Conservation (phyloP, 2,113 vertebrate genomes). For the Notarius quadriscutis region DNA sequence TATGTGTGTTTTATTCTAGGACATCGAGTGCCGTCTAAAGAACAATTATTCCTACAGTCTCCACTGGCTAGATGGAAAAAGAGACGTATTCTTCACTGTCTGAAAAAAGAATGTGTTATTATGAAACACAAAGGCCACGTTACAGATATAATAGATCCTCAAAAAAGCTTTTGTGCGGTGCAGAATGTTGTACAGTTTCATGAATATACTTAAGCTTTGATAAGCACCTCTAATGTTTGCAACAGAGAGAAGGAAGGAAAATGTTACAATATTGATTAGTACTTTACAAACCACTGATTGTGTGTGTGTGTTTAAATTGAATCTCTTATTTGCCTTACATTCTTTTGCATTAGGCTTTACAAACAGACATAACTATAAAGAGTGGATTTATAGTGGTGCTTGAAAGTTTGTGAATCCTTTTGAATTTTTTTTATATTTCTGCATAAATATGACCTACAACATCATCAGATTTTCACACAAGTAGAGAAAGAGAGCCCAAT, state of each 20-base stretch:
- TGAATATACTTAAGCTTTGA: slow-evolving; percentile 56
- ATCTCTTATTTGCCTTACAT: not conserved
- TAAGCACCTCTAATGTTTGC: slow-evolving; percentile 53
- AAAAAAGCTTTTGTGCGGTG: slow-evolving; percentile 53
- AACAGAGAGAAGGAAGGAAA: slow-evolving; percentile 34
- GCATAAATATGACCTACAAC: too few species aligned
- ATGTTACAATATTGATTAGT: slow-evolving; percentile 49
- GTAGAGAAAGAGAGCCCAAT: too few species aligned
- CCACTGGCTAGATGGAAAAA: slow-evolving; percentile 52
- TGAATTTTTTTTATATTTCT: too few species aligned
- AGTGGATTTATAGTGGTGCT: too few species aligned
- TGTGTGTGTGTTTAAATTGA: not conserved
- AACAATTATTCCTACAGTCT: slow-evolving; percentile 60
- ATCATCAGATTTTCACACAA: too few species aligned
- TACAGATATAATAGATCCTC: slow-evolving; percentile 61
- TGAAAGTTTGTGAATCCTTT: too few species aligned
- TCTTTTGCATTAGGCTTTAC: not conserved
- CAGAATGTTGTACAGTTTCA: slow-evolving; percentile 57
- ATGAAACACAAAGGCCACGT: slow-evolving; percentile 59
- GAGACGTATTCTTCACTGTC: slow-evolving; percentile 53
- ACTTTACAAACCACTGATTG: not conserved
- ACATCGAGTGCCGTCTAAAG: slow-evolving; percentile 60
- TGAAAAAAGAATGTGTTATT: slow-evolving; percentile 57
- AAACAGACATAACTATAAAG: too few species aligned
- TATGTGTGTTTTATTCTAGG: slow-evolving; percentile 59